Base-by-base conservation (phyloP, 2,797 vertebrate species). In the Hyperoplus lanceolatus region DNA sequence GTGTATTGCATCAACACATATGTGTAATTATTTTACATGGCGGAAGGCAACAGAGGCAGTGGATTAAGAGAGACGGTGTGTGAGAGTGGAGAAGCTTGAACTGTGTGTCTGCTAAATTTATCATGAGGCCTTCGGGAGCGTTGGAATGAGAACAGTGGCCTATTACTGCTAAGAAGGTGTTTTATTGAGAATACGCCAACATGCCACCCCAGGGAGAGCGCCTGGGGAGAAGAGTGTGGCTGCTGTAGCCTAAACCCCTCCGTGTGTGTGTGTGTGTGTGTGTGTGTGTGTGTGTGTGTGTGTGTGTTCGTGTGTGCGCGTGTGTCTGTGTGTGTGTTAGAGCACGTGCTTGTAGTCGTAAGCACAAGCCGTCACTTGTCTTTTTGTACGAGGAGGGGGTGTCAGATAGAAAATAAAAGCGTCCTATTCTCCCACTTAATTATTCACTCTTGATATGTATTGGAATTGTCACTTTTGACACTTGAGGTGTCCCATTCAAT, bases 161-260 rank as follows among this genome's bases (percentile, higher is more conserved):
- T 95, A 94, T 96, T 97, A 96, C 95, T 95, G 95, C 96, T 96
- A 94, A 97, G 95, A 96, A 97, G 96, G 96, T 97, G 96, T 97
- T 97, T 97, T 98, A 97, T 96, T 96, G 96, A 96, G 96, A 97
- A 96, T 94, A 95, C 71, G 74, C 94, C 82, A 83, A 95, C 93
- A 86, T 79, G 73, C 81, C 73, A 92, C 96, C 96, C 96, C 85
- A 93, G 93, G 55, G 95, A 96, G 89, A 93, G 87, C 83, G 91
- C 87, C 61, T 90, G 89, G 92, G 90, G 87, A 89, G 79, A 88
- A 67, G 86, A 90, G 91, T 83, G 81, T 83, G 91, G 90, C 87
- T 89, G 21, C 87, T 87, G 18, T 84, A 87, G 85, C 82, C 84
- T 79, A 90, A 92, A 92, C 92, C 92, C 84, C 84, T 90, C 75